Percentiles rank a stretch among this genome's conserved stretches.
These are phyloP conservation scores for Pseudomyrmex concolor DNA, from an alignment of 1,140 invertebrate species.

Conservation along the genomic window DNA sequence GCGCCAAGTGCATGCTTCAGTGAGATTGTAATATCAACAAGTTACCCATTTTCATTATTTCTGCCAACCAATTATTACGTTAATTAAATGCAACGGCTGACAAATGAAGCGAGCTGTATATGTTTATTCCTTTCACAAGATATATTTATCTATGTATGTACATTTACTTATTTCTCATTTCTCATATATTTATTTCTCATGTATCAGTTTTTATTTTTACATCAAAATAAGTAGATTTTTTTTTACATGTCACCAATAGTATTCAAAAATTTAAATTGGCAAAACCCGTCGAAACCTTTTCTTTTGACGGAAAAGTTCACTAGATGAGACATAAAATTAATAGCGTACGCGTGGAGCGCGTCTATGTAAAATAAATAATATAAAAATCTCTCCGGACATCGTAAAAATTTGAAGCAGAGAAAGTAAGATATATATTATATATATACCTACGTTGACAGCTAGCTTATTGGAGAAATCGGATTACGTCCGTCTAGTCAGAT, in stretches of 20 bases:
- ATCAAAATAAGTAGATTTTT: too few relatives aligned
- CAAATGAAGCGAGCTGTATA: slow-evolving; percentile 40
- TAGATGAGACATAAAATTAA: too few relatives aligned
- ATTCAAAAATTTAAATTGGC: too few relatives aligned
- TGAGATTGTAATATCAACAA: slow-evolving; percentile 55
- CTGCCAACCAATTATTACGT: slow-evolving; percentile 39
- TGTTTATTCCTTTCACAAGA: slow-evolving; percentile 25
- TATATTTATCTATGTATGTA: background rate
- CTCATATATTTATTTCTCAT: too few relatives aligned
- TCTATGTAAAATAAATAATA: slow-evolving; percentile 3
- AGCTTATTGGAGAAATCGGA: slow-evolving; percentile 42
- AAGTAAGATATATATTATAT: background rate
- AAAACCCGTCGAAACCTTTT: too few relatives aligned
- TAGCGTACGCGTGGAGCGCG: too few relatives aligned
- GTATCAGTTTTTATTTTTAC: too few relatives aligned
- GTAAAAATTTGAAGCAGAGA: slow-evolving; percentile 27
- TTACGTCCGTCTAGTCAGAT: slow-evolving; percentile 10
- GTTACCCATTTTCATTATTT: slow-evolving; percentile 60
- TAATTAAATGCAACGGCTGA: slow-evolving; percentile 53
- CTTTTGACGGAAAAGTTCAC: too few relatives aligned
- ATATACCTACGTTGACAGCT: background rate
- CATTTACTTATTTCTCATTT: background rate
- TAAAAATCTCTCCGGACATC: background rate
- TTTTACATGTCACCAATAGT: too few relatives aligned
- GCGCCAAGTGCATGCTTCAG: slow-evolving; percentile 21